A percentile compares a stretch with the other conserved stretches of the same genome.
Evolutionary conservation across 1,140 invertebrate genomes (phyloP).

Genomic region (Adoxophyes honmai): DNA sequence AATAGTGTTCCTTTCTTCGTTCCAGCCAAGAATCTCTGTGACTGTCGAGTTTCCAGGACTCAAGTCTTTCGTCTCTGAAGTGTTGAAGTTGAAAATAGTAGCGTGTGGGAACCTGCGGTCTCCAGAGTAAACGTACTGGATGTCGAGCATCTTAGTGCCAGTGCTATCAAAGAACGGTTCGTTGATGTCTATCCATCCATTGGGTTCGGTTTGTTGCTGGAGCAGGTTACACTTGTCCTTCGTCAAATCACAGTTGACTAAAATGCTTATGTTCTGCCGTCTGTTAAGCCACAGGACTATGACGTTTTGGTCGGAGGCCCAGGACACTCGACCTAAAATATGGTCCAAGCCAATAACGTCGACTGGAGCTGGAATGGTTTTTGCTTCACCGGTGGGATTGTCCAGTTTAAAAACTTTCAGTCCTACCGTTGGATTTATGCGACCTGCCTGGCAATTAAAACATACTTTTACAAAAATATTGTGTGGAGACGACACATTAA

Average conservation of each 20-base stretch:
- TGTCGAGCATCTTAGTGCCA: slow-evolving; percentile 59
- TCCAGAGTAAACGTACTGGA: slow-evolving; percentile 49
- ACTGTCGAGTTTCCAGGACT: slow-evolving; percentile 79
- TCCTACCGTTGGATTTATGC: slow-evolving; percentile 85
- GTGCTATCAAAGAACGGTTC: slow-evolving; percentile 68
- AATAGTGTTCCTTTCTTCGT: slow-evolving; percentile 65
- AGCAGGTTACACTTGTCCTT: slow-evolving; percentile 69
- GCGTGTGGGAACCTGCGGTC: slow-evolving; percentile 62
- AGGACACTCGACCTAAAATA: slow-evolving; percentile 82
- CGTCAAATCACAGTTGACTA: slow-evolving; percentile 76
- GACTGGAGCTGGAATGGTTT: slow-evolving; percentile 72
- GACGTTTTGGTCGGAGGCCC: slow-evolving; percentile 84
- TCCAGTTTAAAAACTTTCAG: slow-evolving; percentile 80
- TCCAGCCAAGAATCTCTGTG: slow-evolving; percentile 64
- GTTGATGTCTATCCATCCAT: slow-evolving; percentile 68
- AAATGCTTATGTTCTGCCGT: slow-evolving; percentile 85
- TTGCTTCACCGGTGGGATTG: slow-evolving; percentile 34
- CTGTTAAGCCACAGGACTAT: slow-evolving; percentile 91
- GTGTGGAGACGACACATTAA: too few relatives aligned
- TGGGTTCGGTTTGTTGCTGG: slow-evolving; percentile 57
- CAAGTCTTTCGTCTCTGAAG: slow-evolving; percentile 74
- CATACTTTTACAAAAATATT: slow-evolving; percentile 7
- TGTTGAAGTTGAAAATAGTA: slow-evolving; percentile 55
- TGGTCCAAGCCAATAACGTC: slow-evolving; percentile 72
- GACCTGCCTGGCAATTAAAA: slow-evolving; percentile 80